These are phyloP conservation scores for Iselma pallidipennis DNA, from an alignment of 2,888 invertebrate genomes.

Conservation along the genomic window DNA sequence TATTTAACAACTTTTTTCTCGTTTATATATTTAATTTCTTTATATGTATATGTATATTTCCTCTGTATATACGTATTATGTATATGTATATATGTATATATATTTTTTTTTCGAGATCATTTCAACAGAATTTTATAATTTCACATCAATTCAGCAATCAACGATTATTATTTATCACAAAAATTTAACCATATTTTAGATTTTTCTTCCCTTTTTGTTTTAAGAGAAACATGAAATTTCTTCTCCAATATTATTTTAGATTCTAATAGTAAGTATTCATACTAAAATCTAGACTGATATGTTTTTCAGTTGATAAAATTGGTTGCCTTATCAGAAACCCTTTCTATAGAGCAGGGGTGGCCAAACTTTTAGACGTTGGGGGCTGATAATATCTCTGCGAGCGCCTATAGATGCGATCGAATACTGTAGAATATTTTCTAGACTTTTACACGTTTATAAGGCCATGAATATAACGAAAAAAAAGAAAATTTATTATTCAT, in stretches of 20 bases:
- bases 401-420: no score
- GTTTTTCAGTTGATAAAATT: conserved; percentile 34
- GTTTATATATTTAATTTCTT: neutral
- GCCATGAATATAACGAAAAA: no score
- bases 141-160: neutral
- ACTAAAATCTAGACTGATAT: conserved; percentile 35
- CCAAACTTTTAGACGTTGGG: no score
- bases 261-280: no score
- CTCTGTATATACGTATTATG: neutral
- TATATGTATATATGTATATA: neutral
- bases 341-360: no score
- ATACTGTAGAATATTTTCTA: no score
- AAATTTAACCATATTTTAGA: conserved; percentile 21
- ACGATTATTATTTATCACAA: conserved; percentile 16
- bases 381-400: no score
- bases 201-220: no score
- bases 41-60: conserved; percentile 7
- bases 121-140: neutral
- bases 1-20: conserved; percentile 16
- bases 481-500: no score
- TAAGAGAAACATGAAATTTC: conserved; percentile 19
- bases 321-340: no score
- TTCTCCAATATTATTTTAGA: conserved; percentile 16
- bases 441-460: no score
- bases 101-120: neutral